Conservation (phyloP, 2,797 vertebrate species). For the Pseudochaenichthys georgianus region DNA sequence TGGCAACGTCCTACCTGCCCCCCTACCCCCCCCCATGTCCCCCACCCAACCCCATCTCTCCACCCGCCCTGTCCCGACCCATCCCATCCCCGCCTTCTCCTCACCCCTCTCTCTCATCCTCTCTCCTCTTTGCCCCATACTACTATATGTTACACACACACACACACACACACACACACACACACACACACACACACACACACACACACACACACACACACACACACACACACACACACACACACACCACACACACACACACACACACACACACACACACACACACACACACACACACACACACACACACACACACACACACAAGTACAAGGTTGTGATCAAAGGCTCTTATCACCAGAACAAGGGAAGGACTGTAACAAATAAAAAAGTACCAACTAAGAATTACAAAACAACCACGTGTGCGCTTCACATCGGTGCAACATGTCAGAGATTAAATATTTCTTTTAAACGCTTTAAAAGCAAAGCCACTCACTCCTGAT, state of each 20-base stretch:
- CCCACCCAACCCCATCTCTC: neutral
- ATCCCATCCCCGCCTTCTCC: conserved; percentile 57
- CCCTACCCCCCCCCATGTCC: conserved; percentile 23
- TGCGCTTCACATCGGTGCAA: neutral
- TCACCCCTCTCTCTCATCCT: conserved; percentile 31
- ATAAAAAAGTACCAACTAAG: conserved; percentile 5
- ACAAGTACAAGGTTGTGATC: conserved; percentile 74
- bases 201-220: too few species aligned
- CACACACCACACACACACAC: too few species aligned
- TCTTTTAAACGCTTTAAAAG: neutral
- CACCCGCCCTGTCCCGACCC: conserved; percentile 55
- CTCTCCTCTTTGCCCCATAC: conserved; percentile 31
- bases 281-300: conserved; percentile 27
- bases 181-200: too few species aligned
- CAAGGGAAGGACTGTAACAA: conserved; percentile 54
- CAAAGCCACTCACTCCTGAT: neutral
- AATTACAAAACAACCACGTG: conserved; percentile 1
- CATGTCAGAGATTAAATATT: neutral
- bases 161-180: conserved; percentile 2
- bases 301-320: conserved; percentile 29
- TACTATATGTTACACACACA: neutral
- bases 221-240: too few species aligned
- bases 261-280: conserved; percentile 36
- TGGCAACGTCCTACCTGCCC: conserved; percentile 90
- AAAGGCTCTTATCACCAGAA: conserved; percentile 81